Conservation (phyloP, 2,113 vertebrate genomes). For the Oreochromis spilurus region DNA sequence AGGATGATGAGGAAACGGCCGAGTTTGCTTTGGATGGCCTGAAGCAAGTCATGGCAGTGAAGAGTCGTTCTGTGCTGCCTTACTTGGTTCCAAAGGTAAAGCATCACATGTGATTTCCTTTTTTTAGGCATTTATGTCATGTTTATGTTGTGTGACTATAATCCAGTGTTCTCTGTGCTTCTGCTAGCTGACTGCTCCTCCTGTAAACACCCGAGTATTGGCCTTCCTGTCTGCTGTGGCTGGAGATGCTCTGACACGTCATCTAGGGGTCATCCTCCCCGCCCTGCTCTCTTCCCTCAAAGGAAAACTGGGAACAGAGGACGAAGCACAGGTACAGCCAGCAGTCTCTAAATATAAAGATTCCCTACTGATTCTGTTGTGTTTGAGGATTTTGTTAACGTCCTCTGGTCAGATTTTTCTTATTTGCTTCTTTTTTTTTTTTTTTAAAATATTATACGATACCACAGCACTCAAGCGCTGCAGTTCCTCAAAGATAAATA, state of each 20-base stretch:
- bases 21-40: conserved; percentile 95
- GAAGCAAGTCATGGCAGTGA: conserved; percentile 98
- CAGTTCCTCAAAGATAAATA: neutral
- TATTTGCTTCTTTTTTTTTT: neutral
- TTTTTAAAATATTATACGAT: too few species aligned
- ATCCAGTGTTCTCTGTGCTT: neutral
- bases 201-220: conserved; percentile 92
- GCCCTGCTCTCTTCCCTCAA: conserved; percentile 92
- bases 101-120: neutral
- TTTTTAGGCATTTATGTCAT: neutral
- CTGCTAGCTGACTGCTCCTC: conserved; percentile 83
- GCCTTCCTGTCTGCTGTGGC: conserved; percentile 96
- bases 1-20: conserved; percentile 85
- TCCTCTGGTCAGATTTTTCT: neutral
- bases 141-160: neutral
- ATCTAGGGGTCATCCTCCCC: conserved; percentile 91
- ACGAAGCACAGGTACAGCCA: conserved; percentile 80
- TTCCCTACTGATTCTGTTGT: neutral
- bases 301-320: conserved; percentile 84
- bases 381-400: neutral
- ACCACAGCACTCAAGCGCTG: neutral
- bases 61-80: conserved; percentile 95
- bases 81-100: conserved; percentile 95
- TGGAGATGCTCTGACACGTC: conserved; percentile 91
- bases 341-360: neutral